phyloP scores from a whole-genome alignment of 2,888 invertebrate species.

The Drosophila paramelanica region DNA sequence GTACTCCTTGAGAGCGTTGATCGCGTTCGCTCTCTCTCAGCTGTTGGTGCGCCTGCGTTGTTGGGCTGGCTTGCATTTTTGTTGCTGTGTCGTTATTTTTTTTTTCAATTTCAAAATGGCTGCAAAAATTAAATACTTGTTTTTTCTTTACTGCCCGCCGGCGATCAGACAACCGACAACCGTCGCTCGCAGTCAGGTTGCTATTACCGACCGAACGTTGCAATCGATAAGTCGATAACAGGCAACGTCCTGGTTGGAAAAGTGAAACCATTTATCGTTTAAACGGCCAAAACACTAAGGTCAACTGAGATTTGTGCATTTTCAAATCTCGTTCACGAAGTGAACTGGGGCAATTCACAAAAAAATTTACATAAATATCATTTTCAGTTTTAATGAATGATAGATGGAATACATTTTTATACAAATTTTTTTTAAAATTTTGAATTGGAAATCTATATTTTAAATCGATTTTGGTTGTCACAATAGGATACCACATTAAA shows the following conservation, averaged over 20 bases:
- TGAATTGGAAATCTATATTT: no score
- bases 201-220: slow-evolving; percentile 10
- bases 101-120: slow-evolving; percentile 65
- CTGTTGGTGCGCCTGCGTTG: slow-evolving; percentile 51
- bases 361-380: no score
- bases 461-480: no score
- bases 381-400: no score
- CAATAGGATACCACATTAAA: no score
- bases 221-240: slow-evolving; percentile 50
- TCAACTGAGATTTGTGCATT: background rate
- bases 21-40: slow-evolving; percentile 43
- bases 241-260: slow-evolving; percentile 32
- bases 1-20: slow-evolving; percentile 42
- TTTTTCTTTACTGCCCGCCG: slow-evolving; percentile 39
- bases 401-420: no score
- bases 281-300: background rate
- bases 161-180: slow-evolving; percentile 19
- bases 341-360: no score
- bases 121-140: slow-evolving; percentile 63
- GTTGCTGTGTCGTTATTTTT: slow-evolving; percentile 61
- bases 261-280: slow-evolving; percentile 29
- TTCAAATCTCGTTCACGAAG: no score
- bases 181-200: slow-evolving; percentile 40
- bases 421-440: no score
- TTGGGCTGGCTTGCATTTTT: slow-evolving; percentile 53